phyloP scores from a whole-genome alignment of 2,797 vertebrate species.

The Girardinus metallicus region DNA sequence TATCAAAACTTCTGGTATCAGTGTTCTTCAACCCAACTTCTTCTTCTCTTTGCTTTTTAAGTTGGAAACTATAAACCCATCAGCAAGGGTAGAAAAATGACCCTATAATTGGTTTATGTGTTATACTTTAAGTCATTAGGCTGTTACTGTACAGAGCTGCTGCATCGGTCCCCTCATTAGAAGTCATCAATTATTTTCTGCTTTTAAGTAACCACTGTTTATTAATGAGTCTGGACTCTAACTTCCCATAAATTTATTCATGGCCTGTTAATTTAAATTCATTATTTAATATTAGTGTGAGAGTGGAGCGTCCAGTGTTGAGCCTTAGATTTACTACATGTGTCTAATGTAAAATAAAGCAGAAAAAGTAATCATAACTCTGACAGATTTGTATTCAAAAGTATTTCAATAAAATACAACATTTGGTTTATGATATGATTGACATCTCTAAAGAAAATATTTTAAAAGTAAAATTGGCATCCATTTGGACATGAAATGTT shows the following conservation, averaged over 20 bases:
- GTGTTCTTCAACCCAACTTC: slow-evolving; percentile 11
- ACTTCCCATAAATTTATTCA: slow-evolving; percentile 41
- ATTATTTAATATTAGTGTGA: slow-evolving; percentile 28
- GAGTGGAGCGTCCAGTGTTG: background rate
- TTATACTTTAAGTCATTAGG: slow-evolving; percentile 42
- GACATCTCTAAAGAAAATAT: no score
- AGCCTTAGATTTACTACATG: background rate
- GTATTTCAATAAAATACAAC: background rate
- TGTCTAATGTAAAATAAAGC: background rate
- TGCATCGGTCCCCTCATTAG: slow-evolving; percentile 34
- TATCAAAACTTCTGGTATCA: background rate
- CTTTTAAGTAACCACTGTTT: slow-evolving; percentile 49
- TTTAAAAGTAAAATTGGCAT: background rate
- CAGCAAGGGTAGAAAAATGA: slow-evolving; percentile 33
- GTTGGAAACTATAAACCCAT: slow-evolving; percentile 6
- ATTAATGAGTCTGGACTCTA: slow-evolving; percentile 40
- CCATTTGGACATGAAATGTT: background rate
- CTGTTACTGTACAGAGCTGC: slow-evolving; percentile 28
- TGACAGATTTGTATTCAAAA: background rate
- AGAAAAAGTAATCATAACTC: background rate
- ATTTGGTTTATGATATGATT: background rate
- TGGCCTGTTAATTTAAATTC: slow-evolving; percentile 19
- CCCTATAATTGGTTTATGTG: slow-evolving; percentile 47
- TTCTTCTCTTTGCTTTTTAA: background rate
- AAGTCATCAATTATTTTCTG: slow-evolving; percentile 49